A percentile compares a stretch with the other conserved stretches of the same genome.
Conservation (phyloP, 1,140 invertebrate genomes). For the Apis florea region DNA sequence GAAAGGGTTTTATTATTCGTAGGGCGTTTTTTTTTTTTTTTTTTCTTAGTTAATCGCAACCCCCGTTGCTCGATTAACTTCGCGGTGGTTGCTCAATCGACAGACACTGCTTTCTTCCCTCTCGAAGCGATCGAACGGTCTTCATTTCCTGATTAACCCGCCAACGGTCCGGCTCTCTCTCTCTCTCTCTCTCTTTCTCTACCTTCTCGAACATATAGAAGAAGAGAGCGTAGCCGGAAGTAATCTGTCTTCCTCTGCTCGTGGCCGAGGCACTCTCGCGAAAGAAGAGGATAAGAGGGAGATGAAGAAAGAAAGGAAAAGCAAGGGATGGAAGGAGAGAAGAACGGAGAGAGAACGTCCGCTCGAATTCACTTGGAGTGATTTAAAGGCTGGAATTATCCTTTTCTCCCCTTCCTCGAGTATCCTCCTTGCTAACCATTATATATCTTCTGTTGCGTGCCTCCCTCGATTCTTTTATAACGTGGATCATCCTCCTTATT, state of each 20-base stretch:
- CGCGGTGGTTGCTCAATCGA: conserved; percentile 44
- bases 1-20: conserved; percentile 15
- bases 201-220: background rate
- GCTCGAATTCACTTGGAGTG: conserved; percentile 61
- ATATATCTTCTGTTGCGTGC: conserved; percentile 11
- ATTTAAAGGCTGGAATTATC: conserved; percentile 63
- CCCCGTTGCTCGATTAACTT: conserved; percentile 54
- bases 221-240: conserved; percentile 60
- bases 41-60: conserved; percentile 14
- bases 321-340: background rate
- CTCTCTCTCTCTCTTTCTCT: background rate
- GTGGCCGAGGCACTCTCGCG: conserved; percentile 43
- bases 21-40: conserved; percentile 3
- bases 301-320: background rate
- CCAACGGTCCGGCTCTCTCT: background rate
- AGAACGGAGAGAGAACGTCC: conserved; percentile 37
- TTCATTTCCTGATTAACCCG: conserved; percentile 65
- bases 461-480: conserved; percentile 39
- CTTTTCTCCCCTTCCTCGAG: conserved; percentile 29
- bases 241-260: conserved; percentile 67
- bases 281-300: conserved; percentile 34
- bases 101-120: conserved; percentile 50
- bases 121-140: conserved; percentile 60
- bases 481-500: conserved; percentile 16
- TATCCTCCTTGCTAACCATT: conserved; percentile 8